Base-by-base conservation (phyloP, 2,797 vertebrate species). In the Sebastes umbrosus region DNA sequence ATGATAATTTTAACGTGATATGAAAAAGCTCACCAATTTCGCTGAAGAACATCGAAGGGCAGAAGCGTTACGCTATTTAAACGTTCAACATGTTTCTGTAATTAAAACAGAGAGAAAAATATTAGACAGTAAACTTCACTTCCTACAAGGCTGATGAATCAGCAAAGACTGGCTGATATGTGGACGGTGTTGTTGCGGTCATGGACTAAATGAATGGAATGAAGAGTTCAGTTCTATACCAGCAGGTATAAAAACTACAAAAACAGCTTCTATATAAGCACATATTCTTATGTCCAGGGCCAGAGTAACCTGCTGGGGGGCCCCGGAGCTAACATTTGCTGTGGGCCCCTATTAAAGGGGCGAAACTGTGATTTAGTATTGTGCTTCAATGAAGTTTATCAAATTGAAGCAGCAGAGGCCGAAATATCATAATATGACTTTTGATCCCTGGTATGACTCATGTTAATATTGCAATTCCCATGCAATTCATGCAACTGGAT, bases 11-110 rank as follows among this genome's bases (percentile, higher is more conserved):
- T 12, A 36, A 65, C 4, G 9, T 7, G 2, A 60, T 3, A 2
- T 32, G 20, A 59, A 39, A 62, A 52, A 72, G 73, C 92, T 95
- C 82, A 96, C 95, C 94, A 79, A 73, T 84, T 77, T 39, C 5
- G 32, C 65, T 32, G 89, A 70, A 72, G 80, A 75, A 77, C 84
- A 75, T 63, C 16, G 29, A 68, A 24, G 62, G 75, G 71, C 24
- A 16, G 63, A 73, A 55, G 80, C 29, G 12, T 94, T 95, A 96
- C 90, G 95, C 95, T 6, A 80, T 85, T 79, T 93, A 90, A 52
- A 90, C 92, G 69, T 91, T 95, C 88, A 96, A 90, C 90, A 78
- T 92, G 92, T 94, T 94, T 89, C 95, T 96, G 92, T 13, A 87
- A 87, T 69, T 3, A 20, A 50, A 58, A 83, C 16, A 87, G 39